Conservation (phyloP, 2,113 vertebrate species). For the Oryctolagus cuniculus region mOryCun1.1 NC_091448.1:57169001-57169500, state of each 20-base stretch:
- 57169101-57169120: accelerated
- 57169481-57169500: no score
- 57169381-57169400: no score
- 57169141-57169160: neutral
- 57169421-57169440: no score
- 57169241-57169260: neutral
- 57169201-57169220: neutral
- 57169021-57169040: neutral
- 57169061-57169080: neutral
- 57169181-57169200: neutral
- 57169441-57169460: no score
- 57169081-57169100: neutral
- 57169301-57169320: neutral
- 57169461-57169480: no score
- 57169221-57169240: neutral
- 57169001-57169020: neutral
- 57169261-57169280: neutral
- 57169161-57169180: neutral
- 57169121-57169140: neutral
- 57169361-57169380: no score
- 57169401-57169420: no score
- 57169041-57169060: neutral
- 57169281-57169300: neutral
- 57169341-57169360: neutral
- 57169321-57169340: neutral